A percentile compares a stretch with the other conserved stretches of the same genome.
These are phyloP conservation scores for Rhea pennata DNA, from an alignment of 2,113 vertebrate genomes.

Conservation along the genomic window DNA sequence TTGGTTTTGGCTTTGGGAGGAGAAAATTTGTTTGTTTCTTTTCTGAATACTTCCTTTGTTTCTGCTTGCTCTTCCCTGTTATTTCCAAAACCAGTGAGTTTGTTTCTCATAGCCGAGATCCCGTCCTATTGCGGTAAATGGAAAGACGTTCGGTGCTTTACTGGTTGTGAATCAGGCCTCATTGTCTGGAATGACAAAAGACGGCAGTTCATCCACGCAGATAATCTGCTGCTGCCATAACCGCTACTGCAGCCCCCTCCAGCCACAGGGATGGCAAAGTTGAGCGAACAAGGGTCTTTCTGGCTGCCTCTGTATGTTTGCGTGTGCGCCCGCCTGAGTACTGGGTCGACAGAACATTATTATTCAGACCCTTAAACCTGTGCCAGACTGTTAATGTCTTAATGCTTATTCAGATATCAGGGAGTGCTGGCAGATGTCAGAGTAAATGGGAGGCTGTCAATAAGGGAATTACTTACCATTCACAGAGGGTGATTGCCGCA, in stretches of 20 bases:
- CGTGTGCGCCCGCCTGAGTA: background rate
- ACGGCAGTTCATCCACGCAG: background rate
- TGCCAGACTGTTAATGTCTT: conserved; percentile 76
- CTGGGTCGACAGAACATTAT: conserved; percentile 42
- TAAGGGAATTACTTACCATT: conserved; percentile 76
- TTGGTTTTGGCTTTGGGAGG: background rate
- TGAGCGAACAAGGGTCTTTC: background rate
- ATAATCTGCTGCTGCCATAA: background rate
- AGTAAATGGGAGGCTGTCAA: conserved; percentile 77
- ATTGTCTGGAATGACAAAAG: background rate
- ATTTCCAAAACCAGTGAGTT: background rate
- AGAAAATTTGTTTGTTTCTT: background rate
- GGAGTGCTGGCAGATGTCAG: conserved; percentile 76
- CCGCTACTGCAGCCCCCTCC: background rate
- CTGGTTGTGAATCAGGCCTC: background rate
- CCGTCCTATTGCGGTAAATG: accelerated
- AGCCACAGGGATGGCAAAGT: background rate
- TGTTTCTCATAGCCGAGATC: background rate
- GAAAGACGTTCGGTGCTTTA: background rate
- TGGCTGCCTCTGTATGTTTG: background rate
- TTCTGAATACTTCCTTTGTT: background rate
- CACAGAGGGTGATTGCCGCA: conserved; percentile 61
- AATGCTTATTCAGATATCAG: conserved; percentile 80
- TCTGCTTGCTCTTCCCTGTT: background rate
- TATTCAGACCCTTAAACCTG: conserved; percentile 67